Base-by-base conservation (phyloP, 64 coral and sea anemone species). In the Actinia equina region DNA sequence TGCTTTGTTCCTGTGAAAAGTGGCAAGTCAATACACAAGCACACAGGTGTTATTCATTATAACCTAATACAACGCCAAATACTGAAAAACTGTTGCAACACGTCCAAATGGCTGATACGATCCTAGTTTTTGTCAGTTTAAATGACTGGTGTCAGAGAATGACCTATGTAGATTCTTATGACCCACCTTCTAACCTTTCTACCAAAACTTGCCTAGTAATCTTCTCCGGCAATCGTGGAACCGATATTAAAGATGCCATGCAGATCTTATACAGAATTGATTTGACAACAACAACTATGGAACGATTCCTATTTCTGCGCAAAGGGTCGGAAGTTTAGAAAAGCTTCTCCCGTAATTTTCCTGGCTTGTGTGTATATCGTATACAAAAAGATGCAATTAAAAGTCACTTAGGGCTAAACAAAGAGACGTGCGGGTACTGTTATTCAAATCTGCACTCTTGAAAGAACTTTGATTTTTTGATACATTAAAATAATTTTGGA, bases 1-100 rank as follows among this genome's bases (percentile, higher is more conserved):
- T 93, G 86, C 94, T 97, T 97, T 93, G 94, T 97, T 97, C 91
- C 56, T 23, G n/a, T 46, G 42, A 7, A 43, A 84, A 89, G 74
- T 77, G 77, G 82, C 90, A 53, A 60, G 81, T 43, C 30, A 37
- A 86, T 67, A 80, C 64, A 43, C 91, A 93, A 87, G 91, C 57
- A 71, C 64, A 43, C 94, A 97, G 91, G 94, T 97, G 94, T 83
- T 43, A 5, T 16, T 81, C 53, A 91, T 86, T 86, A 87, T 76
- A 89, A 77, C 43, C 78, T 81, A 11, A 41, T 74, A 74, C 9
- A 41, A 74, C 26, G 10, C 80, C 80, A 82, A 82, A 57, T 82
- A 57, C 44, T 46, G 6, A 23, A 22, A 27, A 57, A 82, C 53
- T 82, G 80, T 82, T 82, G 22, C 25, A 15, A 12, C 74, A 44